Conservation (phyloP, 2,113 vertebrate genomes). For the Callorhinus ursinus region DNA sequence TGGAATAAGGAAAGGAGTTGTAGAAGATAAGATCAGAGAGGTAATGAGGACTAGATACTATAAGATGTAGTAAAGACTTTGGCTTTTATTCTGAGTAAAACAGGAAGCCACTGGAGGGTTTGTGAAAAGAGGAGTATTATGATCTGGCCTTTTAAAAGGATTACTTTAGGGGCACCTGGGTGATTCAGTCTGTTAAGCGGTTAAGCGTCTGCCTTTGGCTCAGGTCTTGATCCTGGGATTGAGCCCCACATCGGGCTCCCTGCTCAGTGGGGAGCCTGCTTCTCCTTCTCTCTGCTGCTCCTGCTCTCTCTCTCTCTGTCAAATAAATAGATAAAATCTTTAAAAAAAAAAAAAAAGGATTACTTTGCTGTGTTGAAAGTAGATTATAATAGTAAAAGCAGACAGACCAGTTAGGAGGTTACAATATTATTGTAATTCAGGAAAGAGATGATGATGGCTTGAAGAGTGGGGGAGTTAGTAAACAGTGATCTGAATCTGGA, state of each 20-base stretch:
- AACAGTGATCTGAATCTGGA: neutral
- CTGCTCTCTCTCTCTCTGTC: too few species aligned
- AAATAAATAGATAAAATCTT: too few species aligned
- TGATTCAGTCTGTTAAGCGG: too few species aligned
- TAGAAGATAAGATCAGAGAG: neutral
- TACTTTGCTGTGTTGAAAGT: neutral
- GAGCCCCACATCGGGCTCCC: too few species aligned
- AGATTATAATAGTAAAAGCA: neutral
- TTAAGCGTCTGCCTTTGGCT: too few species aligned
- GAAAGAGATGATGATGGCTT: neutral
- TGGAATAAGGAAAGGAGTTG: neutral
- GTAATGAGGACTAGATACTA: neutral
- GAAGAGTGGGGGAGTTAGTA: neutral
- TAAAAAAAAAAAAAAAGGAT: neutral
- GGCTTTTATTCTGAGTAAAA: neutral
- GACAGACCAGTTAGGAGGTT: neutral
- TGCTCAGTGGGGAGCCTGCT: too few species aligned
- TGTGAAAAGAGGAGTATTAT: neutral
- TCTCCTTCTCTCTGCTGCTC: too few species aligned
- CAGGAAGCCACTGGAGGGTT: neutral
- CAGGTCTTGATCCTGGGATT: too few species aligned
- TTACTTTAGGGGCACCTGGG: neutral
- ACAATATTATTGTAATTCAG: neutral
- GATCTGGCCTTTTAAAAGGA: neutral
- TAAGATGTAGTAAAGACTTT: neutral